These are phyloP conservation scores for Monochamus saltuarius DNA, from an alignment of 1,140 invertebrate genomes.

Conservation along the genomic window DNA sequence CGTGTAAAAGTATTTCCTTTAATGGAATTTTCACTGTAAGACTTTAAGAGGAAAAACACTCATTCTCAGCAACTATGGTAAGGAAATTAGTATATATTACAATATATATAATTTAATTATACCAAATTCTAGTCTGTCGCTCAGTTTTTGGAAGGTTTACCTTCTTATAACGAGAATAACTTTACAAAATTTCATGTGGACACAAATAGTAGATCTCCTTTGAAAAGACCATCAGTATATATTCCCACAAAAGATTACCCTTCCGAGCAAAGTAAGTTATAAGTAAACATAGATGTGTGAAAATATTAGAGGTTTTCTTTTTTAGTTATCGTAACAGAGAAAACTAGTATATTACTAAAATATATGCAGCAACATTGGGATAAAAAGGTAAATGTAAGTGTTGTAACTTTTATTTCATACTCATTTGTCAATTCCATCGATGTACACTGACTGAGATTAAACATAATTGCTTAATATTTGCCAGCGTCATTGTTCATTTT, in stretches of 20 bases:
- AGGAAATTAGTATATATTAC: not conserved
- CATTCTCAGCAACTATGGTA: not conserved
- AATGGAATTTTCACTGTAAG: too few relatives aligned
- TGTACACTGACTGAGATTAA: too few relatives aligned
- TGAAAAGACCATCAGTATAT: constrained; percentile 86
- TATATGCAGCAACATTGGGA: constrained; percentile 94
- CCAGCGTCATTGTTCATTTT: too few relatives aligned
- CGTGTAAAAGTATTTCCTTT: too few relatives aligned
- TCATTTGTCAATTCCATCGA: too few relatives aligned
- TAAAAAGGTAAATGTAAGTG: constrained; percentile 68
- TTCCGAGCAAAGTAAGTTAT: constrained; percentile 77
- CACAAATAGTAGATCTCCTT: constrained; percentile 76
- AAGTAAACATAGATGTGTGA: constrained; percentile 9
- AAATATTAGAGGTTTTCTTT: constrained; percentile 41
- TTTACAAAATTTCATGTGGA: constrained; percentile 88
- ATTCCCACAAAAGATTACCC: constrained; percentile 86
- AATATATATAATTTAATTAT: not conserved
- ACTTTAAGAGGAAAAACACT: too few relatives aligned
- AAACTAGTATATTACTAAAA: constrained; percentile 88
- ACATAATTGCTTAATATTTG: too few relatives aligned
- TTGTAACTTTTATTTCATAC: not conserved
- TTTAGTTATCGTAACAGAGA: constrained; percentile 92
- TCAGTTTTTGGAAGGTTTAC: constrained; percentile 88
- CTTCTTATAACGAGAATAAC: constrained; percentile 87
- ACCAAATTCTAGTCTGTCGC: constrained; percentile 63